These are phyloP conservation scores for Halocynthia aurantium DNA, from an alignment of 23 tunicate species.

Conservation along the genomic window DNA sequence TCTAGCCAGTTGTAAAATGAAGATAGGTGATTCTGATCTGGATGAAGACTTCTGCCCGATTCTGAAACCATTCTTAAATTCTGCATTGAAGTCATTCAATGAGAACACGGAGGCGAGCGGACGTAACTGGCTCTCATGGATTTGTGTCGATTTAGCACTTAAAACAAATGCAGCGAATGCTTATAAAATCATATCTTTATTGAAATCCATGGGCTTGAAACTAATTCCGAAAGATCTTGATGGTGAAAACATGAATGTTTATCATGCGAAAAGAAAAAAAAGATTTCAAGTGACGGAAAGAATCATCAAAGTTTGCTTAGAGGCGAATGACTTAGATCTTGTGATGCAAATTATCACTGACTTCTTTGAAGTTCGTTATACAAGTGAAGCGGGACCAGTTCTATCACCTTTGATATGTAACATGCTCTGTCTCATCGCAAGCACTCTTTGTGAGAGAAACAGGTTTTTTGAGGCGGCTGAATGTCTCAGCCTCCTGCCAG, in stretches of 20 bases:
- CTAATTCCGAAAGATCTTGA: constrained; percentile 6
- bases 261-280: background rate
- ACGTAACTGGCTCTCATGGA: background rate
- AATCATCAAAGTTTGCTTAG: background rate
- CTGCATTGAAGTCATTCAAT: background rate
- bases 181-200: background rate
- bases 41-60: background rate
- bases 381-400: constrained; percentile 11
- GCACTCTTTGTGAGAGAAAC: background rate
- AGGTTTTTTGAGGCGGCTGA: constrained; percentile 10
- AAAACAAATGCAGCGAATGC: background rate
- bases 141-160: background rate
- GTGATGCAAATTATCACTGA: background rate
- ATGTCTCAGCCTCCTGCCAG: constrained; percentile 12
- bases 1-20: background rate
- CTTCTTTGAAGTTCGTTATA: constrained; percentile 2
- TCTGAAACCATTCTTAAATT: background rate
- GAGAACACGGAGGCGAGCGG: background rate
- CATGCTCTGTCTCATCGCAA: constrained; percentile 17
- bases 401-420: constrained; percentile 12
- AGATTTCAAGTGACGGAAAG: constrained; percentile 2
- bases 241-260: background rate
- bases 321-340: background rate
- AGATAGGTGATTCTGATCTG: background rate
- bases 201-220: constrained; percentile 5